Base-by-base conservation (phyloP, 1,140 invertebrate species). In the Drosophila busckii region DNA sequence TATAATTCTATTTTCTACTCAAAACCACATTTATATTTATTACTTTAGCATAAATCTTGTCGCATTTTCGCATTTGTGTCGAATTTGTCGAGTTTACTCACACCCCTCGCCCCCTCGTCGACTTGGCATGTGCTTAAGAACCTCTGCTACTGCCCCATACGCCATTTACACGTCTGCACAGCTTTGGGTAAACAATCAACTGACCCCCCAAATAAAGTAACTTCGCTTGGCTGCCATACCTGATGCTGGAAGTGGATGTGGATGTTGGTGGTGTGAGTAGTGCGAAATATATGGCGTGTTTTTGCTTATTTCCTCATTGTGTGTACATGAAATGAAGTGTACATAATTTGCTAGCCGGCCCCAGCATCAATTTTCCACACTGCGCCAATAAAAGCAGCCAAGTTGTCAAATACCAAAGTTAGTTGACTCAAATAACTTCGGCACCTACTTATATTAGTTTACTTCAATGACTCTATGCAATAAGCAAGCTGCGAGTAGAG, bases 21-120 rank as follows among this genome's bases (percentile, higher is more conserved):
- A 80, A 80, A 80, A 80, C 75, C 75, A 58, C 76, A 82, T 80
- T 80, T 80, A 80, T 80, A 80, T 80, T 80, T 80, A 80, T 80
- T 80, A 80, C 75, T 80, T 80, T 82, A 68, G 56, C 75, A 80
- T 80, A 80, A 80, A 80, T 80, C 75, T 80, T 80, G 75, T 82
- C 69, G 76, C 75, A 80, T 80, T 80, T 80, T 80, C 75, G 71
- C 75, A 80, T 80, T 80, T 80, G 75, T 80, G 75, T 80, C 75
- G 75, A 82, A 80, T 80, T 80, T 82, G 75, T 80, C 73, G 73
- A 80, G 75, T 69, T 73, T 68, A 73, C 66, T 67, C 20, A 37
- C 67, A 46, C 10, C 5, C 10, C 10, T 17, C 4, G 19, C 3
- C 38, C 5, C 22, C 4, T 7, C n/a, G n/a, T n/a, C n/a, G n/a